Evolutionary conservation across 2,797 vertebrate genomes (phyloP).

Genomic region (Pseudotriccus pelzelni): DNA sequence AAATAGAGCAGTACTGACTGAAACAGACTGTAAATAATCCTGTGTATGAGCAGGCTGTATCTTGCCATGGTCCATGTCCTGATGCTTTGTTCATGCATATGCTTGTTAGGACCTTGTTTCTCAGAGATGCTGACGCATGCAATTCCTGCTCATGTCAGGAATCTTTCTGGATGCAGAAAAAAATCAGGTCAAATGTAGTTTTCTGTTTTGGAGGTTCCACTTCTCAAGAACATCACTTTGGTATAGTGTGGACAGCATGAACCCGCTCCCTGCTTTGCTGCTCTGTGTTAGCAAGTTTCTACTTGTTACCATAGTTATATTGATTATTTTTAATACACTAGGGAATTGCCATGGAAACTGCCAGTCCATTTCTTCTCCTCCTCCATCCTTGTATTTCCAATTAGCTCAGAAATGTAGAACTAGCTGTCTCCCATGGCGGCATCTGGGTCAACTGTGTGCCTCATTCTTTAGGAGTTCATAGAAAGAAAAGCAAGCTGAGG

Average conservation of each 20-base stretch:
- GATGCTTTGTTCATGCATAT: too few species aligned
- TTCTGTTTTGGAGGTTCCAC: neutral
- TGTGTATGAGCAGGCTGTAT: accelerated
- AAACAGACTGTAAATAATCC: neutral
- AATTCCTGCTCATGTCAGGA: neutral
- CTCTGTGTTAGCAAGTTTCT: neutral
- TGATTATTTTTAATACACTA: neutral
- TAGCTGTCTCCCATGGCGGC: neutral
- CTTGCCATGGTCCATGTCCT: neutral
- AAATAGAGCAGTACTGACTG: neutral
- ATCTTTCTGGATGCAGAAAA: neutral
- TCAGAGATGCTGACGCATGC: neutral
- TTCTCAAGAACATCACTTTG: accelerated
- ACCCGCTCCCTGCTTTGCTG: neutral
- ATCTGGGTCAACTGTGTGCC: neutral
- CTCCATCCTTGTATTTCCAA: neutral
- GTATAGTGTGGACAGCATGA: neutral
- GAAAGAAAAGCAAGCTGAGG: neutral
- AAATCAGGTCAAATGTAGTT: neutral
- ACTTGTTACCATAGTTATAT: neutral
- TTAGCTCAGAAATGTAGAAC: neutral
- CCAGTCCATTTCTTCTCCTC: neutral
- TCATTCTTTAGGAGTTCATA: neutral
- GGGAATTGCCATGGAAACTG: neutral
- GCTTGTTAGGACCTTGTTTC: neutral